Conservation (phyloP, 53 echinoderm and acorn worm genomes). For the Apostichopus leukothele region DNA sequence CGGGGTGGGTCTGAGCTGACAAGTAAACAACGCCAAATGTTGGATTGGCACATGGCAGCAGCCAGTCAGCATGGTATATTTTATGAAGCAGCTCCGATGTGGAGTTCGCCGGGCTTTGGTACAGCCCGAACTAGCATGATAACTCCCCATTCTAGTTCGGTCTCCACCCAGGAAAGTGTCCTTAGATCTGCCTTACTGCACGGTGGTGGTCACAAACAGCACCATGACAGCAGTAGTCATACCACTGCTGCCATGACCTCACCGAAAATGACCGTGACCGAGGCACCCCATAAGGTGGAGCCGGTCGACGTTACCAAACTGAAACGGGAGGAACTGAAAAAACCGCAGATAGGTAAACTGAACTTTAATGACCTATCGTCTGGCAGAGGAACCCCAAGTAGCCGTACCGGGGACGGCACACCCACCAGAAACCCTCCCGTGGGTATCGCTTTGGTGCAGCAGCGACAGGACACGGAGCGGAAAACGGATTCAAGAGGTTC, state of each 20-base stretch:
- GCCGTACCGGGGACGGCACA: constrained; percentile 27
- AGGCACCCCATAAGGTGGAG: constrained; percentile 22
- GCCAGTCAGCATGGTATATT: constrained; percentile 45
- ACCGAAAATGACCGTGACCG: constrained; percentile 28
- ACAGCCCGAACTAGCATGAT: constrained; percentile 40
- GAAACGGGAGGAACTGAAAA: constrained; percentile 22
- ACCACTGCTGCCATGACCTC: constrained; percentile 31
- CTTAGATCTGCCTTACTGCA: constrained; percentile 49
- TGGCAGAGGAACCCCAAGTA: constrained; percentile 44
- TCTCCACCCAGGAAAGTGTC: constrained; percentile 51
- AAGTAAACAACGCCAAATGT: constrained; percentile 72
- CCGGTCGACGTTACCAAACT: constrained; percentile 20
- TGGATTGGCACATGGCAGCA: constrained; percentile 80
- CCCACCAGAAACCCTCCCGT: constrained; percentile 77
- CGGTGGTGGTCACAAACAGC: constrained; percentile 44
- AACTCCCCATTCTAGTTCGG: constrained; percentile 31
- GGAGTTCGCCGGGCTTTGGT: constrained; percentile 38
- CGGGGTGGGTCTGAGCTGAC: constrained; percentile 38
- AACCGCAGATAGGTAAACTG: constrained; percentile 21
- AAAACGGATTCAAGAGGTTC: constrained; percentile 39
- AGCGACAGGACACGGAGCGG: constrained; percentile 78
- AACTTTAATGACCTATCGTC: constrained; percentile 24
- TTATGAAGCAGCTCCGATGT: constrained; percentile 30
- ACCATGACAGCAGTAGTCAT: constrained; percentile 45
- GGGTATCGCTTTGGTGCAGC: constrained; percentile 92